Conservation (phyloP, 2,888 invertebrate genomes). For the Caenorhabditis virilis region DNA sequence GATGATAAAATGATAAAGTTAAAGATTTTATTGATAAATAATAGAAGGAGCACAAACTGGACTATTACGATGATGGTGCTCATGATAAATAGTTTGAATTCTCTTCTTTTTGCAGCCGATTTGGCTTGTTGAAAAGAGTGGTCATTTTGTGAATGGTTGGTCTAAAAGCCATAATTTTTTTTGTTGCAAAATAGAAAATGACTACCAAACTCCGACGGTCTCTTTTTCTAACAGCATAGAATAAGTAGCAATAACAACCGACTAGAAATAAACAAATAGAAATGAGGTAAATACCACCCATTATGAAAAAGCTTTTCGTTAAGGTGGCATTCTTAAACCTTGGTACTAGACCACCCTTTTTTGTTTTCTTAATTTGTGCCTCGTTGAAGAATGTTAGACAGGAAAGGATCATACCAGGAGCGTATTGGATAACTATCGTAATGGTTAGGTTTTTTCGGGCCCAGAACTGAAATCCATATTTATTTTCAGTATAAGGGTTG, state of each 20-base stretch:
- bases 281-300: neutral
- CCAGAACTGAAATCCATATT: conserved; percentile 13
- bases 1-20: conserved; percentile 16
- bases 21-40: conserved; percentile 20
- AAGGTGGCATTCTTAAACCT: conserved; percentile 10
- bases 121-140: too few species aligned
- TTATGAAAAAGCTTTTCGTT: neutral
- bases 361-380: conserved; percentile 8
- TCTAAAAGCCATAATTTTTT: neutral
- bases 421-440: conserved; percentile 13
- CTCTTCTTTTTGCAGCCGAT: neutral
- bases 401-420: conserved; percentile 16
- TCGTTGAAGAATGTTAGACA: conserved; percentile 18
- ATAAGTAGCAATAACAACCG: conserved; percentile 3
- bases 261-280: neutral
- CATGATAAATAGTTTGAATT: conserved; percentile 3
- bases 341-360: conserved; percentile 14
- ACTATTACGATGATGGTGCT: conserved; percentile 16
- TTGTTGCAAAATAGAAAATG: neutral
- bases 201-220: neutral
- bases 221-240: neutral
- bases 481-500: too few species aligned
- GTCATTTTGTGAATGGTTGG: too few species aligned
- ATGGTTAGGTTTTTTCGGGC: conserved; percentile 6
- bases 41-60: conserved; percentile 23